These are phyloP conservation scores for Conus betulinus DNA, from an alignment of 1,140 invertebrate species.

Conservation along the genomic window DNA sequence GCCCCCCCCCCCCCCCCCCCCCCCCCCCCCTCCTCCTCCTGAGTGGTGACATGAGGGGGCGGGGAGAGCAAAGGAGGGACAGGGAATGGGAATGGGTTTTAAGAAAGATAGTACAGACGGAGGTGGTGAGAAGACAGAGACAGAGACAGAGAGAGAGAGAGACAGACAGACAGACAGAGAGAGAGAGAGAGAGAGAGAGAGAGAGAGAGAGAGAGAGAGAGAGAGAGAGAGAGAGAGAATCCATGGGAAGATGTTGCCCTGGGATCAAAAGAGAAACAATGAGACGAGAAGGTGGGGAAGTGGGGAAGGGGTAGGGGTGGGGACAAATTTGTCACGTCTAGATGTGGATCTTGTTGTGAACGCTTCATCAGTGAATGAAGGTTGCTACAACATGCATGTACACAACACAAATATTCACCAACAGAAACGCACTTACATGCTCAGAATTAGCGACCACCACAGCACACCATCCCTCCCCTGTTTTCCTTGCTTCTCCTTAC, in stretches of 20 bases:
- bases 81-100: neutral
- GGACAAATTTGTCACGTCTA: neutral
- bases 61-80: neutral
- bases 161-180: neutral
- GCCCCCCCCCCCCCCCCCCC: too few species aligned
- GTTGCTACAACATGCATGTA: too few species aligned
- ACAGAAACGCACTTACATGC: too few species aligned
- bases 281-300: neutral
- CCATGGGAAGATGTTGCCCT: too few species aligned
- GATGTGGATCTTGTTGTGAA: too few species aligned
- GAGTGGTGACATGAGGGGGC: neutral
- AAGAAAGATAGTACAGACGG: neutral
- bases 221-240: neutral
- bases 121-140: neutral
- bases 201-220: neutral
- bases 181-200: slow-evolving; percentile 8
- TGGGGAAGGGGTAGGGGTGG: neutral
- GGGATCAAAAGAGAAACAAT: neutral
- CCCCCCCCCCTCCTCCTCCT: neutral
- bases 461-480: too few species aligned
- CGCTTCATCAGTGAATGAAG: too few species aligned
- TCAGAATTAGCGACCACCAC: too few species aligned
- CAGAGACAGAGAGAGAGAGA: slow-evolving; percentile 10
- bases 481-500: too few species aligned
- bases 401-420: too few species aligned